These are phyloP conservation scores for Auanema sp. DNA, from an alignment of 2,888 invertebrate genomes.

Conservation along the genomic window DNA sequence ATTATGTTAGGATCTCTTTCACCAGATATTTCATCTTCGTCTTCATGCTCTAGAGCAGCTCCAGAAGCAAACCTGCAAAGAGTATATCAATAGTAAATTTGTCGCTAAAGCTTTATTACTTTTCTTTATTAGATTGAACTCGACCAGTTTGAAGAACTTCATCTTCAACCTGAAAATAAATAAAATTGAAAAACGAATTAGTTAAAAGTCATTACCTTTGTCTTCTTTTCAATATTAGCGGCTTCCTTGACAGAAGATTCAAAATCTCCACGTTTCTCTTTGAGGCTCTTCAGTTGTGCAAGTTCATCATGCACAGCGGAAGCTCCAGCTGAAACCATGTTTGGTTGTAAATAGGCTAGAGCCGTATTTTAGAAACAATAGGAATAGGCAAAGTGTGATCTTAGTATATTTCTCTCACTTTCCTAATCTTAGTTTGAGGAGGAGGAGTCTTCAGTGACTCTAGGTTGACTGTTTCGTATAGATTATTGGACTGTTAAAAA, in stretches of 20 bases:
- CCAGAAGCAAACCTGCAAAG: slow-evolving; percentile 50
- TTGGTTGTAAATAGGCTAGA: neutral
- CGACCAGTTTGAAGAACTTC: slow-evolving; percentile 49
- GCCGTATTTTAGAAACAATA: neutral
- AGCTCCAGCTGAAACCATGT: slow-evolving; percentile 50
- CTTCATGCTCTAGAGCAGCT: slow-evolving; percentile 42
- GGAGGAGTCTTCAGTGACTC: slow-evolving; percentile 2
- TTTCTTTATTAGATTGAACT: slow-evolving; percentile 53
- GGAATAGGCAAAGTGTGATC: too few species aligned
- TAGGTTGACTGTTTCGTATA: too few species aligned
- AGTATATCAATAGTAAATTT: too few species aligned
- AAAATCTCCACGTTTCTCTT: slow-evolving; percentile 57
- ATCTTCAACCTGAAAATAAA: slow-evolving; percentile 39
- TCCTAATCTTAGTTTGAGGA: too few species aligned
- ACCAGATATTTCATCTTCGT: slow-evolving; percentile 43
- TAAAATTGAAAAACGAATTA: neutral
- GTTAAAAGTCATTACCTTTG: slow-evolving; percentile 34
- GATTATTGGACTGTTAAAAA: too few species aligned
- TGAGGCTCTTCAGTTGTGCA: slow-evolving; percentile 49
- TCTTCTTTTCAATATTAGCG: slow-evolving; percentile 40
- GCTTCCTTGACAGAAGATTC: slow-evolving; percentile 53
- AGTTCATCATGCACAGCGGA: slow-evolving; percentile 58
- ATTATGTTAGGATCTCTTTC: slow-evolving; percentile 52
- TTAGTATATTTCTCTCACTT: too few species aligned
- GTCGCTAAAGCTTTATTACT: too few species aligned